Conservation (phyloP, 92 coral and sea anemone species). For the Montipora capitata region DNA sequence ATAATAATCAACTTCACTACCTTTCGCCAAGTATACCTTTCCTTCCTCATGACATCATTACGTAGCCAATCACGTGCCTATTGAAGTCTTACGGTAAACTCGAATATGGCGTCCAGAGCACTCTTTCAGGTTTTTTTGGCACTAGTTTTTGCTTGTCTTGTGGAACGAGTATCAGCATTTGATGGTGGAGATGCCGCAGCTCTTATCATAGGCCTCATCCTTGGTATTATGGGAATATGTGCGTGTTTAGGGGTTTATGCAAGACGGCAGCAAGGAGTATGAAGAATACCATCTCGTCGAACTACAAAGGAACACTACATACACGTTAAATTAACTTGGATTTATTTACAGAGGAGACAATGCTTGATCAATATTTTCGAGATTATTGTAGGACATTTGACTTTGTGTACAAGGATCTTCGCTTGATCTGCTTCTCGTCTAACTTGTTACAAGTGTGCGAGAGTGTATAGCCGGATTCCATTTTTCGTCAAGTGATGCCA, state of each 20-base stretch:
- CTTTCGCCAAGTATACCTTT: background rate
- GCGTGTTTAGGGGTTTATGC: slow-evolving; percentile 99
- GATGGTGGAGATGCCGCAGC: slow-evolving; percentile 99
- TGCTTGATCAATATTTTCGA: slow-evolving; percentile 1
- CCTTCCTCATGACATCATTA: slow-evolving; percentile 41
- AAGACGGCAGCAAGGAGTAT: slow-evolving; percentile 94
- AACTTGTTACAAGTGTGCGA: background rate
- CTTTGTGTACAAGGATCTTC: slow-evolving; percentile 21
- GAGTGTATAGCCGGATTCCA: too few species aligned
- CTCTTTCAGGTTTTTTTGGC: slow-evolving; percentile 42
- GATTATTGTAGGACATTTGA: background rate
- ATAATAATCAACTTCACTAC: background rate
- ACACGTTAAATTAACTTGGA: background rate
- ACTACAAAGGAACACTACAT: background rate
- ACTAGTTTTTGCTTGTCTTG: slow-evolving; percentile 80
- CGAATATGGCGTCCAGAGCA: slow-evolving; percentile 80
- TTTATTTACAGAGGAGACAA: slow-evolving; percentile 19
- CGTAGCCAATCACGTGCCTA: slow-evolving; percentile 60
- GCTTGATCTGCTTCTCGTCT: background rate
- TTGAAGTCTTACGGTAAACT: background rate
- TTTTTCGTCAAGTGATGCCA: too few species aligned
- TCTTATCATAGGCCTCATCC: slow-evolving; percentile 92
- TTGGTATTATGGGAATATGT: slow-evolving; percentile 99
- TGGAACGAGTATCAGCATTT: slow-evolving; percentile 94
- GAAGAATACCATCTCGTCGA: background rate